Evolutionary conservation across 2,888 invertebrate genomes (phyloP).

Genomic region (Diplolepis rosae): DNA sequence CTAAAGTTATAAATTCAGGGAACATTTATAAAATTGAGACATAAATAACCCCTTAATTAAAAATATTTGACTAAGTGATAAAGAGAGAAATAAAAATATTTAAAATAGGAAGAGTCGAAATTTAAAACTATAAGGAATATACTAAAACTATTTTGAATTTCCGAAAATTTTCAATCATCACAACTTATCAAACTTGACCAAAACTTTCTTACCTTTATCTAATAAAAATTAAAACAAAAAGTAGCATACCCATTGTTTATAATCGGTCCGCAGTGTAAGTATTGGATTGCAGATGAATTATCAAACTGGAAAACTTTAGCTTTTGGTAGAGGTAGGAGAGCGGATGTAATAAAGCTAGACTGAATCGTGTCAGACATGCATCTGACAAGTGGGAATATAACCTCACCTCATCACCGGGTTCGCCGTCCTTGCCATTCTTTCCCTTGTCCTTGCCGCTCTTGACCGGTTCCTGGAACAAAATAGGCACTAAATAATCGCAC

Average conservation of each 20-base stretch:
- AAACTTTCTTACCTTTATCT: neutral
- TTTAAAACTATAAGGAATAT: too few relatives aligned
- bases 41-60: too few relatives aligned
- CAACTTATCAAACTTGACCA: neutral
- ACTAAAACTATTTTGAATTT: too few relatives aligned
- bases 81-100: too few relatives aligned
- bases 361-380: neutral
- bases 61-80: too few relatives aligned
- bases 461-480: conserved; percentile 68
- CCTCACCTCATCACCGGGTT: conserved; percentile 72
- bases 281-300: neutral
- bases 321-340: neutral
- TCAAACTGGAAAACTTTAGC: neutral
- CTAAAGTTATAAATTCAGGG: too few relatives aligned
- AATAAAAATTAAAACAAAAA: neutral
- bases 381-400: conserved; percentile 56
- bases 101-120: too few relatives aligned
- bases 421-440: conserved; percentile 72
- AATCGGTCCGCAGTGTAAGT: neutral
- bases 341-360: neutral
- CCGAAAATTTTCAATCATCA: neutral
- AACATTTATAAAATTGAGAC: too few relatives aligned
- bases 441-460: conserved; percentile 70
- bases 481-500: neutral
- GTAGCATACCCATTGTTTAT: neutral